These are phyloP conservation scores for Sinodicranocentrus sp. DNA, from an alignment of 2,888 invertebrate species.

Conservation along the genomic window DNA sequence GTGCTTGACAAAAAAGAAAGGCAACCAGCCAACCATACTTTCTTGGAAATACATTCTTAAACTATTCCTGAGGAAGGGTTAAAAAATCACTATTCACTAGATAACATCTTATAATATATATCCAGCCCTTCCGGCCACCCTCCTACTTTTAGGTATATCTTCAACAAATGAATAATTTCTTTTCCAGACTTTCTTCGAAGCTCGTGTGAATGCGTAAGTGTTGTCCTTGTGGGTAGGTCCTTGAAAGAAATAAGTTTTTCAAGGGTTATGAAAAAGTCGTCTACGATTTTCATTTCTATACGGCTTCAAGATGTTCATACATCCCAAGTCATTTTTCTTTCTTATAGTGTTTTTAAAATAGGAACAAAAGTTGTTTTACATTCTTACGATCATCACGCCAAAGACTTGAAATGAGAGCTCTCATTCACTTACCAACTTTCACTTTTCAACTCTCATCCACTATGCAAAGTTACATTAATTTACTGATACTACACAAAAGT, in stretches of 20 bases:
- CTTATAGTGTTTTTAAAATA: not conserved
- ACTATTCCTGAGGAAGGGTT: not conserved
- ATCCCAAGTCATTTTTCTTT: not conserved
- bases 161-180: constrained; percentile 41
- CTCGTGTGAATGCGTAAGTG: constrained; percentile 14
- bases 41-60: not conserved
- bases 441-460: constrained; percentile 18
- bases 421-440: constrained; percentile 53
- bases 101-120: no score
- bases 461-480: constrained; percentile 30
- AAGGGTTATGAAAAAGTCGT: constrained; percentile 12
- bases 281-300: not conserved
- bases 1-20: not conserved
- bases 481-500: constrained; percentile 13
- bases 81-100: not conserved
- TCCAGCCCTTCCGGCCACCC: not conserved
- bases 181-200: constrained; percentile 1
- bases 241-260: constrained; percentile 7
- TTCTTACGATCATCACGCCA: not conserved
- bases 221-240: not conserved
- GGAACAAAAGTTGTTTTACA: not conserved
- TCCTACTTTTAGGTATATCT: no score
- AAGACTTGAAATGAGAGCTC: constrained; percentile 55
- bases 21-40: not conserved
- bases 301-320: no score